Evolutionary conservation across 2,888 invertebrate species (phyloP), one percentile per base, ranked within the genome.

Genomic region (Erebia epiphron): DNA sequence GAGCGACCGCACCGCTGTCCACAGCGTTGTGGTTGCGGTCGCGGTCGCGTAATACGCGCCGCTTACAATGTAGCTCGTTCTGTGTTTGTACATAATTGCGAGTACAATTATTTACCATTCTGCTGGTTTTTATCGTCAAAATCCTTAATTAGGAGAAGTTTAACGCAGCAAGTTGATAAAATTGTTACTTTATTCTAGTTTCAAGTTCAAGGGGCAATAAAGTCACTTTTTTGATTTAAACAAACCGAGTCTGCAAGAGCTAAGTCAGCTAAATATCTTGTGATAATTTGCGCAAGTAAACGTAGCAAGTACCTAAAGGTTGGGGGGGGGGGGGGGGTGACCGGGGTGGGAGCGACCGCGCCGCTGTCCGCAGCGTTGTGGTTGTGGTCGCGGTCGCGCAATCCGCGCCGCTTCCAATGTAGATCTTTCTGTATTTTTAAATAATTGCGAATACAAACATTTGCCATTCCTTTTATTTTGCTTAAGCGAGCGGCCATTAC

Each of bases 381-480:
- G 84, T 76, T 78, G 86, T 81, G 87, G 89, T 79, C 80, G 82
- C 80, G 84, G 83, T 80, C 78, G 74, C 70, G 76, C 74, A 79
- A 79, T 76, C 79, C 76, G 75, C 77, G 73, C 76, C 74, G 75
- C 76, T 73, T 76, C 80, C 75, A 79, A 75, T 72, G 73, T 75
- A 75, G 73, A 67, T 73, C 64, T 75, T 75, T 72, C 72, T 46
- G 46, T 13, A 46, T 46, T 46, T 46, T 52, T 73, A 73, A 75
- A 74, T 11, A 10, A 46, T 73, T 67, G 70, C 65, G 72, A 82
- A 14, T 49, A 5, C 46, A 13, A 4, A 46, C 13, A 46, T 68
- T 70, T 56, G 50, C 46, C 26, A 7, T 60, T 58, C 21, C 16
- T 13, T 4, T 46, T 46, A 7, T 46, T 13, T 46, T 46, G 13